phyloP scores from a whole-genome alignment of 2,888 invertebrate genomes.

The Blera fallax region DNA sequence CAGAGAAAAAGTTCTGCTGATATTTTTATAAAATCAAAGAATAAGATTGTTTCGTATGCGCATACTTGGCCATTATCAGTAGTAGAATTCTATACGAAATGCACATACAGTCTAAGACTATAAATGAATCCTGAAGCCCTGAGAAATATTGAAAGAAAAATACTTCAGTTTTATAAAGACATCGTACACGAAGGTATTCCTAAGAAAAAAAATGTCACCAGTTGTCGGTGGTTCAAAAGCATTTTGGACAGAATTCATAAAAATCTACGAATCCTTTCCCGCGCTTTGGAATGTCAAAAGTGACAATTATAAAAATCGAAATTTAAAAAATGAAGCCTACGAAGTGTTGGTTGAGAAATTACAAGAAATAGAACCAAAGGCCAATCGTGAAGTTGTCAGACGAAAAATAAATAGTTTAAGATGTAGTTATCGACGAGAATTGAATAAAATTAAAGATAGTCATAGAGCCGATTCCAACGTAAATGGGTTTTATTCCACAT shows the following conservation, averaged over 20 bases:
- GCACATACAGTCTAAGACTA: neutral
- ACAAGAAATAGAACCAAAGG: constrained; percentile 42
- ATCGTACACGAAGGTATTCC: neutral
- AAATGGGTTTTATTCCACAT: constrained; percentile 11
- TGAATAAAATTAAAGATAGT: constrained; percentile 34
- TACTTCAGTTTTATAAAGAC: neutral
- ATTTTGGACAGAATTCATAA: constrained; percentile 51
- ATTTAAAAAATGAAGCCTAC: constrained; percentile 44
- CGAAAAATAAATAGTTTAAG: constrained; percentile 64
- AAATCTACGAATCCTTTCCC: constrained; percentile 53
- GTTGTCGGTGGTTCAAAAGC: constrained; percentile 42
- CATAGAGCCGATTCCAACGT: neutral
- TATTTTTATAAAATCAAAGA: neutral
- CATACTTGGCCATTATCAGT: neutral
- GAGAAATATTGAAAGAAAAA: neutral
- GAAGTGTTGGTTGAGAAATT: constrained; percentile 45
- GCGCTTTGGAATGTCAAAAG: constrained; percentile 56
- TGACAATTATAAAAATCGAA: constrained; percentile 51
- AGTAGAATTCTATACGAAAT: neutral
- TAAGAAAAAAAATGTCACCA: constrained; percentile 20
- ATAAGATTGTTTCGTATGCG: neutral
- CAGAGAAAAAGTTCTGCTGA: neutral
- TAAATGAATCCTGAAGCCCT: neutral
- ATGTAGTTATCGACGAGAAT: constrained; percentile 58
- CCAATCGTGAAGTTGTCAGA: constrained; percentile 49